Evolutionary conservation across 2,797 vertebrate species (phyloP).

Genomic region (Brachyrhaphis roseni): DNA sequence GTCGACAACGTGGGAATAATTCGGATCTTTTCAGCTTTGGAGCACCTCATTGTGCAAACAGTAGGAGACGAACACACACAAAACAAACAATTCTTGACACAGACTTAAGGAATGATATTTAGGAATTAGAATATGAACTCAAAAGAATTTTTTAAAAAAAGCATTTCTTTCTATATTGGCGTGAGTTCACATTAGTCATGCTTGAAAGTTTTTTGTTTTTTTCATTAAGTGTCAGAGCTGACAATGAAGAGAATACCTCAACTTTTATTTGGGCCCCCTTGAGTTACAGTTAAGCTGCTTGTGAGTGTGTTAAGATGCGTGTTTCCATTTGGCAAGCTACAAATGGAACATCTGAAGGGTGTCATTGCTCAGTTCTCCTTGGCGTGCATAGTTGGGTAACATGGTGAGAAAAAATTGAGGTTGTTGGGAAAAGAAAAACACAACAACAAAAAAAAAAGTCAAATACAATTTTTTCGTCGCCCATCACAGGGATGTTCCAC

Average conservation of each 20-base stretch:
- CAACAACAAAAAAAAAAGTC: slow-evolving; percentile 40
- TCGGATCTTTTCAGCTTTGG: slow-evolving; percentile 62
- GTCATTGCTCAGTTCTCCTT: slow-evolving; percentile 78
- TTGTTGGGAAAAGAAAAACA: slow-evolving; percentile 39
- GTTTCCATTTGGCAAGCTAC: slow-evolving; percentile 75
- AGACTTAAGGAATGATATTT: slow-evolving; percentile 74
- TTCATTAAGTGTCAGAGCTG: slow-evolving; percentile 37
- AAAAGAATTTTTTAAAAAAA: slow-evolving; percentile 23
- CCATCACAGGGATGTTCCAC: slow-evolving; percentile 72
- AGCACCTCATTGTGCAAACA: slow-evolving; percentile 72
- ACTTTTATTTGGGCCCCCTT: slow-evolving; percentile 39
- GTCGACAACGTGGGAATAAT: slow-evolving; percentile 52
- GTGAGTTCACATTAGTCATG: slow-evolving; percentile 67
- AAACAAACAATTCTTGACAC: slow-evolving; percentile 59
- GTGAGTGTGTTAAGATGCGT: slow-evolving; percentile 56
- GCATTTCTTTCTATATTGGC: slow-evolving; percentile 57
- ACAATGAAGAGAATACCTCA: slow-evolving; percentile 51
- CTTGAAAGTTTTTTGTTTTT: slow-evolving; percentile 2
- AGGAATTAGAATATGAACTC: slow-evolving; percentile 65
- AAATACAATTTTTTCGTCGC: slow-evolving; percentile 48
- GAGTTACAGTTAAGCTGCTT: slow-evolving; percentile 27
- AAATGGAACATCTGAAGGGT: slow-evolving; percentile 70
- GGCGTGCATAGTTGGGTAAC: slow-evolving; percentile 82
- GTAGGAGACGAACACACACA: slow-evolving; percentile 53
- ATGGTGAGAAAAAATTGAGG: slow-evolving; percentile 52